Evolutionary conservation across 2,113 vertebrate species (phyloP).

Genomic region (Marmota flaviventris): DNA sequence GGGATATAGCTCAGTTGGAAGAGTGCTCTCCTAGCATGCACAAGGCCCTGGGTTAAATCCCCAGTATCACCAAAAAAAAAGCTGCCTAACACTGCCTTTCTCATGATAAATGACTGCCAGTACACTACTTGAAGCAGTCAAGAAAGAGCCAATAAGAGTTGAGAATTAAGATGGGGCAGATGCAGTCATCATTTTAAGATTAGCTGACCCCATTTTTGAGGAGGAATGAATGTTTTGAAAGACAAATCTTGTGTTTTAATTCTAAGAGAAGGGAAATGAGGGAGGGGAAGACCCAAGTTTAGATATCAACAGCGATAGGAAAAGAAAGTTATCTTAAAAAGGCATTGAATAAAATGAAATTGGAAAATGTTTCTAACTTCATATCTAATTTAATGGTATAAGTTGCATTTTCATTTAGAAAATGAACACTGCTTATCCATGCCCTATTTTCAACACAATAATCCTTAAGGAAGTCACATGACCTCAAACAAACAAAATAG

Average conservation of each 20-base stretch:
- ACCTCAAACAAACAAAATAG: slow-evolving; percentile 57
- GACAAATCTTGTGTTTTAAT: slow-evolving; percentile 9
- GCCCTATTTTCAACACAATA: neutral
- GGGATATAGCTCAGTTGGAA: too few species aligned
- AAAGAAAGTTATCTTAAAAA: slow-evolving; percentile 54
- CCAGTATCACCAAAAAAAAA: too few species aligned
- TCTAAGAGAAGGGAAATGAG: slow-evolving; percentile 52
- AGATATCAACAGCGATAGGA: slow-evolving; percentile 32
- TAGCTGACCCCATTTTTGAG: neutral
- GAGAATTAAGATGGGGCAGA: neutral
- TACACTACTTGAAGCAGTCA: neutral
- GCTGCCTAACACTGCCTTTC: neutral
- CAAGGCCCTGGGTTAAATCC: too few species aligned
- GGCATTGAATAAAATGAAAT: neutral
- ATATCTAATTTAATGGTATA: neutral
- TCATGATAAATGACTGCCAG: slow-evolving; percentile 29
- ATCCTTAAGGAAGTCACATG: slow-evolving; percentile 63
- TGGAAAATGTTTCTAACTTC: slow-evolving; percentile 42
- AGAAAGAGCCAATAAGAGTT: slow-evolving; percentile 47
- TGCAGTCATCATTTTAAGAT: neutral
- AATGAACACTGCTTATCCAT: slow-evolving; percentile 30
- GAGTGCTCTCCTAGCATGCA: too few species aligned
- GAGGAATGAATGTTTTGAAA: slow-evolving; percentile 17
- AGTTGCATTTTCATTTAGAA: slow-evolving; percentile 52
- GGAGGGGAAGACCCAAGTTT: neutral